Conservation (phyloP, 2,888 invertebrate genomes). For the Chrysolina haemoptera region DNA sequence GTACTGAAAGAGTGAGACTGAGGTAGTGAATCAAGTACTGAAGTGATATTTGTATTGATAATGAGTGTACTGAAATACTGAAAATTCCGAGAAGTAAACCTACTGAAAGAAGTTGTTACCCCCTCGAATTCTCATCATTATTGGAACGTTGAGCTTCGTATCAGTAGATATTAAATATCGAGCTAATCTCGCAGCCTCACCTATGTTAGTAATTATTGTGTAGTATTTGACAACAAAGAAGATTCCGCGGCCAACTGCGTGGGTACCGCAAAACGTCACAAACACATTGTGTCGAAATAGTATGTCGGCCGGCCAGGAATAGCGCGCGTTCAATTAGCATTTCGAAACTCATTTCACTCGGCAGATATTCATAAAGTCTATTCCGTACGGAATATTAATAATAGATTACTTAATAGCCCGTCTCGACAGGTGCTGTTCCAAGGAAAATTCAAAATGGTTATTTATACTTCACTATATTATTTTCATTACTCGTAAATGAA, state of each 20-base stretch:
- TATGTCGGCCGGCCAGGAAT: neutral
- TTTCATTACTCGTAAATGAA: neutral
- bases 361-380: slow-evolving; percentile 1
- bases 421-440: slow-evolving; percentile 9
- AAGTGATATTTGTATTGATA: too few relatives aligned
- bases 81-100: too few relatives aligned
- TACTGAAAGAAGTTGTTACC: too few relatives aligned
- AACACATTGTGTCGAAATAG: slow-evolving; percentile 7
- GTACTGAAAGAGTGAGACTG: too few relatives aligned
- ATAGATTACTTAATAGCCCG: slow-evolving; percentile 6
- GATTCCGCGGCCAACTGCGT: slow-evolving; percentile 4
- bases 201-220: slow-evolving; percentile 9
- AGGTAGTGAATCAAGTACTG: too few relatives aligned
- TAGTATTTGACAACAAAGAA: slow-evolving; percentile 22
- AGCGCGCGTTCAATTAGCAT: slow-evolving; percentile 10
- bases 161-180: too few relatives aligned
- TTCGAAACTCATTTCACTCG: slow-evolving; percentile 9
- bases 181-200: slow-evolving; percentile 4
- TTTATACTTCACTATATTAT: neutral
- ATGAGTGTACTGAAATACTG: too few relatives aligned
- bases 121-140: too few relatives aligned
- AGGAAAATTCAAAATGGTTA: neutral
- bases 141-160: too few relatives aligned
- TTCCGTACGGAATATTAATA: slow-evolving; percentile 6
- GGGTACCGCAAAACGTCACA: slow-evolving; percentile 3